A percentile compares a stretch with the other conserved stretches of the same genome.
phyloP scores from a whole-genome alignment of 1,140 invertebrate genomes.

The Triops cancriformis region DNA sequence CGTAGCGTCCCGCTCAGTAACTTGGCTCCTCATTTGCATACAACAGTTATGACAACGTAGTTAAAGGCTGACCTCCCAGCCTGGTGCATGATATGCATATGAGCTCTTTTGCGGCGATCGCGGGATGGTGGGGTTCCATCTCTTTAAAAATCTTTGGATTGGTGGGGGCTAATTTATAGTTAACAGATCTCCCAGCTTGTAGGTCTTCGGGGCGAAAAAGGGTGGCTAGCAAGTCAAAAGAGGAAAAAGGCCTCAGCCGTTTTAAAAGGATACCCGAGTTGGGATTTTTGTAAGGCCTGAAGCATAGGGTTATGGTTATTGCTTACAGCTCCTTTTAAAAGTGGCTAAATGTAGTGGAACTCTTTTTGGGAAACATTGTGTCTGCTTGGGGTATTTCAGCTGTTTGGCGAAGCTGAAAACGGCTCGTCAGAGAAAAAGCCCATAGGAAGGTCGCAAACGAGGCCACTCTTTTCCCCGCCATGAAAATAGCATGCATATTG shows the following conservation, averaged over 20 bases:
- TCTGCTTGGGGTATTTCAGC: background rate
- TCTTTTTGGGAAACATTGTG: background rate
- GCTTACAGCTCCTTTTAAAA: background rate
- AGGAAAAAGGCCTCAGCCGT: background rate
- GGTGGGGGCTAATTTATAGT: background rate
- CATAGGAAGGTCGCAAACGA: background rate
- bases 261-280: background rate
- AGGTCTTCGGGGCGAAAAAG: background rate
- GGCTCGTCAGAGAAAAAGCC: background rate
- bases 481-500: background rate
- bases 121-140: background rate
- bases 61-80: background rate
- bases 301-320: conserved; percentile 5
- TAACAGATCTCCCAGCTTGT: background rate
- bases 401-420: background rate
- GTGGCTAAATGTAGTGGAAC: background rate
- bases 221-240: background rate
- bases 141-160: background rate
- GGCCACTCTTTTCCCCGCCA: background rate
- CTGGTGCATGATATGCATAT: background rate
- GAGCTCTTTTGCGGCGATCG: background rate
- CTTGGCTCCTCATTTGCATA: background rate
- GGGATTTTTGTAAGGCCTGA: background rate
- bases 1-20: background rate
- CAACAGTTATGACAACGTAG: conserved; percentile 1